phyloP scores from a whole-genome alignment of 2,113 vertebrate genomes.

The Podilymbus podiceps region DNA sequence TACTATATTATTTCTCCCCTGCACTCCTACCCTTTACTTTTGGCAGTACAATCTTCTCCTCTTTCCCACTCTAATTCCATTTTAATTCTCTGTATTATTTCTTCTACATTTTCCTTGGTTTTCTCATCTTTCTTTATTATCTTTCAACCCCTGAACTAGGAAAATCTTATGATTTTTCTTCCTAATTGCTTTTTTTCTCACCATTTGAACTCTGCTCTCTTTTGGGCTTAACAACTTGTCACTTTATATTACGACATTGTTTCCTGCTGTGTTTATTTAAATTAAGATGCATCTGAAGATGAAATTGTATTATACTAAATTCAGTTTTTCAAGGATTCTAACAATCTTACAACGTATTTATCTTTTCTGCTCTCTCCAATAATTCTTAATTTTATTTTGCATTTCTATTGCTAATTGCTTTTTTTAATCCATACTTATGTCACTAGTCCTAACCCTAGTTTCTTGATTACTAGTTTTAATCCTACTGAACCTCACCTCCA shows the following conservation, averaged over 20 bases:
- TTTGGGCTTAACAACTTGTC: neutral
- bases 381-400: neutral
- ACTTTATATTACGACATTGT: neutral
- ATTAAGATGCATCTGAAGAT: neutral
- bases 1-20: neutral
- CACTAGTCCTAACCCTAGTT: neutral
- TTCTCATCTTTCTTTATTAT: neutral
- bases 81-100: neutral
- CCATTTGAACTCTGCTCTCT: neutral
- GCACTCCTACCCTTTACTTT: neutral
- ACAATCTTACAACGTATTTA: neutral
- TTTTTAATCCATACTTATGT: neutral
- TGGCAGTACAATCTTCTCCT: neutral
- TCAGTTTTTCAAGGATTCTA: neutral
- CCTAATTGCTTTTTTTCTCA: fast-evolving
- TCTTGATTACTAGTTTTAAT: neutral
- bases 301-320: neutral
- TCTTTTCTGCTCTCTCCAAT: neutral
- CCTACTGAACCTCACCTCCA: neutral
- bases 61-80: neutral
- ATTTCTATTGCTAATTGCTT: neutral
- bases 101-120: neutral
- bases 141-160: neutral
- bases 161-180: neutral
- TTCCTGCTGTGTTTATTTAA: neutral